Percentiles rank a stretch among this genome's conserved stretches.
Evolutionary conservation across 2,113 vertebrate genomes (phyloP).

Genomic region (Pteronura brasiliensis): DNA sequence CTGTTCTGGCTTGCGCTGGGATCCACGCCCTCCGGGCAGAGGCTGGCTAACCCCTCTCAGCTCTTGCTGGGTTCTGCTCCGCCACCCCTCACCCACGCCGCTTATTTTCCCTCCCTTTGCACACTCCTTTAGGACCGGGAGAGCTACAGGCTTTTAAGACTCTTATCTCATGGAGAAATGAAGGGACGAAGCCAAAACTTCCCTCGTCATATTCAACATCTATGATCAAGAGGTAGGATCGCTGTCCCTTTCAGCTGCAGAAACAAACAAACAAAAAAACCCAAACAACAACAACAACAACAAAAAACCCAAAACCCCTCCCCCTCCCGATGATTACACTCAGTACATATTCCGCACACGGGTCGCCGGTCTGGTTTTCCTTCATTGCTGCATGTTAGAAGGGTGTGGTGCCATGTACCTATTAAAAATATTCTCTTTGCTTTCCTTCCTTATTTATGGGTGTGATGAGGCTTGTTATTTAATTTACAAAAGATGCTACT

Average conservation of each 20-base stretch:
- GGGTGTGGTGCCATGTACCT: conserved; percentile 14
- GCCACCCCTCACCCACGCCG: conserved; percentile 29
- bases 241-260: not conserved
- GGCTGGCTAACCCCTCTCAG: not conserved
- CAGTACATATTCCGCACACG: not conserved
- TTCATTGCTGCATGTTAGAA: not conserved
- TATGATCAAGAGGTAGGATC: not conserved
- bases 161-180: not conserved
- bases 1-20: conserved; percentile 47
- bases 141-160: not conserved
- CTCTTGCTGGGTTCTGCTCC: not conserved
- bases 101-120: not conserved
- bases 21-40: conserved; percentile 54
- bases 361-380: not conserved
- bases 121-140: conserved; percentile 38
- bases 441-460: not conserved
- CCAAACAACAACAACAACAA: no score
- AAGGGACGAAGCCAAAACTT: conserved; percentile 36
- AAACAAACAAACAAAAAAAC: not conserved
- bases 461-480: not conserved
- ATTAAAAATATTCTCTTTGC: not conserved
- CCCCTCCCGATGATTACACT: not conserved
- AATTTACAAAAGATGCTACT: not conserved
- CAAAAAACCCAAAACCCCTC: not conserved
- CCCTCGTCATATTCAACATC: not conserved